These are phyloP conservation scores for Macroglossus sobrinus DNA, from an alignment of 2,113 vertebrate species.

Conservation along the genomic window DNA sequence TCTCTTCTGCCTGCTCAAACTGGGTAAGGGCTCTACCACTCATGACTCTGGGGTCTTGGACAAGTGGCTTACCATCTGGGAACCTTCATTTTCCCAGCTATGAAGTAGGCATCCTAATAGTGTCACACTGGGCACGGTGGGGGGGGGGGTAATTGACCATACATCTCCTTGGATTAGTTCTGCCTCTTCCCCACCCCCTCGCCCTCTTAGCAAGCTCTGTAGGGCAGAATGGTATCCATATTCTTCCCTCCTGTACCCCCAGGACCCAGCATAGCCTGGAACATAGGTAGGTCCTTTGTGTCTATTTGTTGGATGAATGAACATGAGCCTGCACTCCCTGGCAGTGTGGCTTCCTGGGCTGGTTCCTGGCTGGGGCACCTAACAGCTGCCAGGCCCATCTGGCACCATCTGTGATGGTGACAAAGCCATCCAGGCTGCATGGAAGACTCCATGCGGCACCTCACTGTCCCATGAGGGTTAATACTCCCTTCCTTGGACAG, in stretches of 20 bases:
- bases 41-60: not conserved
- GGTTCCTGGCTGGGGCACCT: not conserved
- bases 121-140: not conserved
- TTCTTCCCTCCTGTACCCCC: not conserved
- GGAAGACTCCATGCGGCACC: fast-evolving
- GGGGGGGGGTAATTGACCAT: not conserved
- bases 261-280: not conserved
- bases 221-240: not conserved
- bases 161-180: not conserved
- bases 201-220: not conserved
- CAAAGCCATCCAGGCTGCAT: not conserved
- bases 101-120: not conserved
- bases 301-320: not conserved
- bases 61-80: not conserved
- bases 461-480: not conserved
- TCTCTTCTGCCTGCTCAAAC: not conserved
- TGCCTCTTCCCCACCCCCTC: too few species aligned
- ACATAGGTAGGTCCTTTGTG: not conserved
- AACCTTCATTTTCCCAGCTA: not conserved
- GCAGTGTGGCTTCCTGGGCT: not conserved
- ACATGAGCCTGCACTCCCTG: not conserved
- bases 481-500: not conserved
- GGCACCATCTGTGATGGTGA: constrained; percentile 18
- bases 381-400: not conserved
- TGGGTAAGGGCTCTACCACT: not conserved